Conservation (phyloP, 2,113 vertebrate genomes). For the Phrynosoma blainvillii region DNA sequence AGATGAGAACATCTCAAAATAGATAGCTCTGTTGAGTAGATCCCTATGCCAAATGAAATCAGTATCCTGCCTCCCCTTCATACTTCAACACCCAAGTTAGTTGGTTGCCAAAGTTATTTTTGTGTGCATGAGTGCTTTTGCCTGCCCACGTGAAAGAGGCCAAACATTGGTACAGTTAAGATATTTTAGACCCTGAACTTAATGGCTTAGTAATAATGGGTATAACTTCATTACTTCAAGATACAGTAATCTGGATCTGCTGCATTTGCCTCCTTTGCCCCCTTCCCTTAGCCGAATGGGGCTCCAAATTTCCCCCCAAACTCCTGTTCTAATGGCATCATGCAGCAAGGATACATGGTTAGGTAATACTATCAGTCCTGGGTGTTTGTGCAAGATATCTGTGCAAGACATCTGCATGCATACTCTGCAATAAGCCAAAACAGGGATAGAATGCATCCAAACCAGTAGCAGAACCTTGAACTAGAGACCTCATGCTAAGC, state of each 20-base stretch:
- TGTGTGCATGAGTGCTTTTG: background rate
- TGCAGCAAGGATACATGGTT: background rate
- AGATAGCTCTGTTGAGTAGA: slow-evolving; percentile 3
- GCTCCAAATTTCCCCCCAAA: background rate
- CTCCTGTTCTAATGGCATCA: background rate
- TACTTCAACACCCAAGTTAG: background rate
- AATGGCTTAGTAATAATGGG: background rate
- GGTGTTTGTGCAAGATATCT: no score
- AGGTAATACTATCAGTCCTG: background rate
- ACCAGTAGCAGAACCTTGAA: background rate
- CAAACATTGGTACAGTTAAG: background rate
- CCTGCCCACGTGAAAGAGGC: background rate
- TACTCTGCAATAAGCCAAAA: background rate
- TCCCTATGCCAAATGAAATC: background rate
- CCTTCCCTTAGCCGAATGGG: background rate
- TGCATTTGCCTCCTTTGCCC: background rate
- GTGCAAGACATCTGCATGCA: no score
- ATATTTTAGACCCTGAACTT: background rate
- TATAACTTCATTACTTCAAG: background rate
- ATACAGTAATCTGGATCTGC: background rate
- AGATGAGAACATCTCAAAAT: slow-evolving; percentile 20
- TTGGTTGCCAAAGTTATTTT: background rate
- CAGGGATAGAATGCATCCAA: background rate
- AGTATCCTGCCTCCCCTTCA: background rate
- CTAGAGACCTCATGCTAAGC: background rate